Evolutionary conservation across 2,888 invertebrate genomes (phyloP).

Genomic region (Chloroclystis v-ata): DNA sequence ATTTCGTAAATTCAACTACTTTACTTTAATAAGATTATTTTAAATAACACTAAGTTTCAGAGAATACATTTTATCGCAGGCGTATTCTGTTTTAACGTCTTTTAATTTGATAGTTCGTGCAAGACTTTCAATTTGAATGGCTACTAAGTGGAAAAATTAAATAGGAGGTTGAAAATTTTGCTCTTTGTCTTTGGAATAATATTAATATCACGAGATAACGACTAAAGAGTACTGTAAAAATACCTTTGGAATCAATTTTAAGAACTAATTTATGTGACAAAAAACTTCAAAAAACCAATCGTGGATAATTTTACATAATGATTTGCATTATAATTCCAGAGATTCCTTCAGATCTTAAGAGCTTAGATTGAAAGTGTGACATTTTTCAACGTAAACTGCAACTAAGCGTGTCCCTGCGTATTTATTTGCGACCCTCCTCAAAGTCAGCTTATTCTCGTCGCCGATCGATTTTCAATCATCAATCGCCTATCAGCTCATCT

Average conservation of each 20-base stretch:
- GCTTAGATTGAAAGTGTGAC: neutral
- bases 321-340: no score
- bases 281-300: no score
- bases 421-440: neutral
- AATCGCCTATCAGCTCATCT: slow-evolving; percentile 17
- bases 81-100: neutral
- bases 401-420: neutral
- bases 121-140: neutral
- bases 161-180: no score
- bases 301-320: no score
- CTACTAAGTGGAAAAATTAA: neutral
- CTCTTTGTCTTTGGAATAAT: no score
- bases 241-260: no score
- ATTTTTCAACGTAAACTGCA: neutral
- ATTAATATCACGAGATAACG: no score
- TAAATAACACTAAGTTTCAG: slow-evolving; percentile 2
- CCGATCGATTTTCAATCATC: slow-evolving; percentile 18
- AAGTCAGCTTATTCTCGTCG: slow-evolving; percentile 4
- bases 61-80: neutral
- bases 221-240: no score
- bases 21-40: slow-evolving; percentile 9
- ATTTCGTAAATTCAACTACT: slow-evolving; percentile 4
- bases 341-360: no score
- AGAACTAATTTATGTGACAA: no score
- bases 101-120: neutral